These are phyloP conservation scores for Periplaneta americana DNA, from an alignment of 1,140 invertebrate species.

Conservation along the genomic window DNA sequence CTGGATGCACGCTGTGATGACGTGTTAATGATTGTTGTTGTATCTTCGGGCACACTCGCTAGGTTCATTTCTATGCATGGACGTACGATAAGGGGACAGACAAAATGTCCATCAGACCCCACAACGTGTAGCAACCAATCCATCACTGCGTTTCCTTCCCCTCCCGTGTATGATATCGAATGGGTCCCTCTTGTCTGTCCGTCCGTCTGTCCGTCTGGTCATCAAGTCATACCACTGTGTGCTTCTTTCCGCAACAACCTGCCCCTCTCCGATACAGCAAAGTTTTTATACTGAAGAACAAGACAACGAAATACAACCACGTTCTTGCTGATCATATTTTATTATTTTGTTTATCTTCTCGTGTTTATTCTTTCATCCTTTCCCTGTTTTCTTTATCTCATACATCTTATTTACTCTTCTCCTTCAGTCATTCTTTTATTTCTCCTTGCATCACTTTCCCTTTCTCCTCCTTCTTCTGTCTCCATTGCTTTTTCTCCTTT, in stretches of 20 bases:
- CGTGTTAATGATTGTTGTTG: background rate
- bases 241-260: background rate
- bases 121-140: background rate
- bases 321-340: too few species aligned
- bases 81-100: background rate
- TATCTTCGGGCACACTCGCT: background rate
- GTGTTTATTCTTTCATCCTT: too few species aligned
- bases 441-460: too few species aligned
- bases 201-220: background rate
- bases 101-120: background rate
- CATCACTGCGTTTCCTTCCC: background rate
- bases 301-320: background rate
- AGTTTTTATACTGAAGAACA: background rate
- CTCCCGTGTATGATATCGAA: background rate
- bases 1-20: background rate
- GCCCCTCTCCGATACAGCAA: background rate
- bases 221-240: background rate
- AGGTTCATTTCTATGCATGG: background rate
- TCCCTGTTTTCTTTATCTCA: too few species aligned
- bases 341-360: too few species aligned
- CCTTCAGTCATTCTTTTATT: too few species aligned
- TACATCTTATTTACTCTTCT: too few species aligned
- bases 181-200: background rate
- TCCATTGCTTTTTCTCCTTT: too few species aligned
- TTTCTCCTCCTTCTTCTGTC: too few species aligned